Conservation (phyloP, 2,888 invertebrate genomes). For the Aproaerema taeniolella region DNA sequence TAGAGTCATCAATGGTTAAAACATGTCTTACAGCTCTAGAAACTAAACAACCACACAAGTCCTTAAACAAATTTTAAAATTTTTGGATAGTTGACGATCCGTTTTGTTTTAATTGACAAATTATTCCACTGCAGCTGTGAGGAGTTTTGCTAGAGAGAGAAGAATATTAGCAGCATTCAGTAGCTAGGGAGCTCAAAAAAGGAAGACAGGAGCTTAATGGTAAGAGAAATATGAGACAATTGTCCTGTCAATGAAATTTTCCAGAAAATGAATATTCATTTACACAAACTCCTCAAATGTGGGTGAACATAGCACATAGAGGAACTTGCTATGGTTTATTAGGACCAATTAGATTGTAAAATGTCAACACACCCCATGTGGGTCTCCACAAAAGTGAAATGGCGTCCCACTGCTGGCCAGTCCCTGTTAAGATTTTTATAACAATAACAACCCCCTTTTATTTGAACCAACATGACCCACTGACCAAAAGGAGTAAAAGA, state of each 20-base stretch:
- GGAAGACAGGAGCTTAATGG: constrained; percentile 41
- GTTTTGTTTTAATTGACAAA: constrained; percentile 48
- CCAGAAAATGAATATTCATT: constrained; percentile 48
- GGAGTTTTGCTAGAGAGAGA: constrained; percentile 63
- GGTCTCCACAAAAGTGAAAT: too few relatives aligned
- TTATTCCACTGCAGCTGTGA: constrained; percentile 76
- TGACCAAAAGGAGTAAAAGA: too few relatives aligned
- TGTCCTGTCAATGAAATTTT: constrained; percentile 68
- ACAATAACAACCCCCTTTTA: too few relatives aligned
- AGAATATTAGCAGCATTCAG: constrained; percentile 47
- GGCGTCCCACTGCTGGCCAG: too few relatives aligned
- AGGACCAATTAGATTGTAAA: too few relatives aligned
- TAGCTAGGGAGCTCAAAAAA: constrained; percentile 28
- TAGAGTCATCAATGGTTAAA: constrained; percentile 75
- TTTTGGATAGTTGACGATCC: constrained; percentile 53
- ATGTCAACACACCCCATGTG: too few relatives aligned
- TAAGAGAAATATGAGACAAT: constrained; percentile 69
- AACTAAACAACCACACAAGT: constrained; percentile 50
- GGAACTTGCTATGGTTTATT: too few relatives aligned
- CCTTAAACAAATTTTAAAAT: constrained; percentile 42
- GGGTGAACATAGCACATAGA: too few relatives aligned
- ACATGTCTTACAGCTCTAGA: constrained; percentile 72
- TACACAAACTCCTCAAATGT: too few relatives aligned
- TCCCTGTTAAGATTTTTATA: too few relatives aligned
- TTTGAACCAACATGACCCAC: too few relatives aligned